phyloP scores from a whole-genome alignment of 2,113 vertebrate species.

The Xiphophorus couchianus region DNA sequence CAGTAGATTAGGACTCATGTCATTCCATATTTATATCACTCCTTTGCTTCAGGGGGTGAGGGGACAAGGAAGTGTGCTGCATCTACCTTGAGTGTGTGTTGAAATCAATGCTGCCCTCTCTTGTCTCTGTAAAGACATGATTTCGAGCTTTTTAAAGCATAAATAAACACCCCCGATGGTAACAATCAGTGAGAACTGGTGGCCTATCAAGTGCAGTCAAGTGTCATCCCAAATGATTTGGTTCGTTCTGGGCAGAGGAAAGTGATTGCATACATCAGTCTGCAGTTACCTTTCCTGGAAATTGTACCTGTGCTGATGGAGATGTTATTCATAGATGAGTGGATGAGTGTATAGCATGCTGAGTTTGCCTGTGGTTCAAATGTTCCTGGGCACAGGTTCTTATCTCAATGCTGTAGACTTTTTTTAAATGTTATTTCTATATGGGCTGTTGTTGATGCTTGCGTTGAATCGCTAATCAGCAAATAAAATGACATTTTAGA shows the following conservation, averaged over 20 bases:
- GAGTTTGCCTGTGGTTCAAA: constrained; percentile 26
- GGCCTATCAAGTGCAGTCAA: constrained; percentile 63
- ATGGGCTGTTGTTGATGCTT: neutral
- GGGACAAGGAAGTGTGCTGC: constrained; percentile 16
- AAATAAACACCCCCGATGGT: constrained; percentile 66
- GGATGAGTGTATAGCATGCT: constrained; percentile 22
- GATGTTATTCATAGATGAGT: constrained; percentile 56
- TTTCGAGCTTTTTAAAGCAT: constrained; percentile 69
- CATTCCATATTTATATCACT: constrained; percentile 25
- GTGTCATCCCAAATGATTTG: constrained; percentile 71
- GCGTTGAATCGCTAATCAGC: neutral
- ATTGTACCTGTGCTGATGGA: constrained; percentile 50
- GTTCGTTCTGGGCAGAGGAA: constrained; percentile 45
- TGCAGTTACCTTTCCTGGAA: constrained; percentile 47
- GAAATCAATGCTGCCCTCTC: constrained; percentile 56
- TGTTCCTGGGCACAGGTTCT: neutral
- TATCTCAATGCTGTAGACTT: neutral
- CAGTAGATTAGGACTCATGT: constrained; percentile 10
- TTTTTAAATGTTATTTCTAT: neutral
- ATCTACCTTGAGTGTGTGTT: constrained; percentile 36
- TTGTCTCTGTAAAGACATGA: constrained; percentile 30
- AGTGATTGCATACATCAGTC: constrained; percentile 71
- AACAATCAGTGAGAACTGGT: constrained; percentile 68
- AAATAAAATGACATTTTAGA: neutral
- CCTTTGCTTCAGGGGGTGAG: neutral